Evolutionary conservation across 2,888 invertebrate species (phyloP), one percentile per base, ranked within the genome.

Genomic region (Blastobasis adustella): DNA sequence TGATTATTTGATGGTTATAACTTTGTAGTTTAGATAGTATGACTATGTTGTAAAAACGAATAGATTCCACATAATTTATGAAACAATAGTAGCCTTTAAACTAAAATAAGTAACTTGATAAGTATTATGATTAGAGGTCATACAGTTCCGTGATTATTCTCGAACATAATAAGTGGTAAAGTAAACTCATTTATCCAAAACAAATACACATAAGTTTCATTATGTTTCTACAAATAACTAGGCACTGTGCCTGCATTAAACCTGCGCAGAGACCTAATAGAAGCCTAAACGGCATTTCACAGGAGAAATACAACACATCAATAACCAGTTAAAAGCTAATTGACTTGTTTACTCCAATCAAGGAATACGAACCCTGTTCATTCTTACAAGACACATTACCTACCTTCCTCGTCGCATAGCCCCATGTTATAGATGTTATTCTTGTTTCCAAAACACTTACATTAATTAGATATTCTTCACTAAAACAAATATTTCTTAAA

Each of bases 401-500:
- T 73, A 87, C 86, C 87, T 70, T 86, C 23, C 23, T 23, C 86
- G 58, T 87, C 83, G 58, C 87, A 85, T 56, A 86, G 78, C 56
- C 87, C 86, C 86, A 87, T 87, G 53, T 50, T 62, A 55, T 49
- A 51, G 37, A 51, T 38, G 38, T 49, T 51, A 5, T 42, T 23
- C 37, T 45, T 10, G n/a, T 5, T 38, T 37, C 10, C 8, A 37
- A 10, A 7, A 43, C 45, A 10, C 9, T 36, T 46, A 47, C 9
- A 46, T 49, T 47, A 39, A 10, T 37, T 4, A 6, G 9, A 40
- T 9, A 9, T 45, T 43, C 39, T n/a, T 43, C 40, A 42, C 23
- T 37, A 49, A 47, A 45, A 47, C 46, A 6, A 23, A 47, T 9
- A 44, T 50, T 46, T 48, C 49, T 23, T 42, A 37, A 53, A 49